phyloP scores from a whole-genome alignment of 2,888 invertebrate genomes.

The Marasmarcha lunaedactyla region DNA sequence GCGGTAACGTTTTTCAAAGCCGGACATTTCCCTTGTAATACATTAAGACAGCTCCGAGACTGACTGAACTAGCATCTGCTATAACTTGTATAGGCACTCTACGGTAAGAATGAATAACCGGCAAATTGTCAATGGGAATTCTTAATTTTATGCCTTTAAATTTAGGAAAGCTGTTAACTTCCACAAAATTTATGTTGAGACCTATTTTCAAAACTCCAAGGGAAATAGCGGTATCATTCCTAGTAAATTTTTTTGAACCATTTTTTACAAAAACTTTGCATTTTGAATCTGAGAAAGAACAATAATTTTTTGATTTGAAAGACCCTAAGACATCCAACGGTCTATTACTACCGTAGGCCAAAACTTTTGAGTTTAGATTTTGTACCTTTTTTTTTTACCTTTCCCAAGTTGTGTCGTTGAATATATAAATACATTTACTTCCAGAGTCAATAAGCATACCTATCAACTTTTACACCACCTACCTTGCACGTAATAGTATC shows the following conservation, averaged over 20 bases:
- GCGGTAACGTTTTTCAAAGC: constrained; percentile 1
- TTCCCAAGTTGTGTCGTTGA: constrained; percentile 13
- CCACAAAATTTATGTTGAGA: constrained; percentile 3
- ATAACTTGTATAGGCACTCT: constrained; percentile 11
- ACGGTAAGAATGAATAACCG: constrained; percentile 13
- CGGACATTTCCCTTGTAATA: constrained; percentile 3
- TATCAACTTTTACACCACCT: constrained; percentile 10
- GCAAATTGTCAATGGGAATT: constrained; percentile 15
- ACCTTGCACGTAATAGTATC: constrained; percentile 10
- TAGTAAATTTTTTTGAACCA: constrained; percentile 10
- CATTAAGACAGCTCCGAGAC: constrained; percentile 6
- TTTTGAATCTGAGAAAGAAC: too few species aligned
- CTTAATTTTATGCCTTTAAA: constrained; percentile 13
- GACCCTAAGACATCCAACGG: constrained; percentile 15
- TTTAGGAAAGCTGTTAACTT: background rate
- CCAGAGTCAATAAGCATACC: constrained; percentile 17
- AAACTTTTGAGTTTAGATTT: constrained; percentile 11
- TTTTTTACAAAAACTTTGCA: too few species aligned
- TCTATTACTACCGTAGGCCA: constrained; percentile 14
- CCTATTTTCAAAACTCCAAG: constrained; percentile 13
- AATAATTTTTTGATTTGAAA: constrained; percentile 17
- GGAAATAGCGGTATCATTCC: constrained; percentile 11
- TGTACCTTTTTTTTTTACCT: constrained; percentile 10
- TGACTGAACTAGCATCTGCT: constrained; percentile 5
- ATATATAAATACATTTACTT: constrained; percentile 14